Evolutionary conservation across 2,888 invertebrate species (phyloP), one percentile per base, ranked within the genome.

Genomic region (Acronicta alni): DNA sequence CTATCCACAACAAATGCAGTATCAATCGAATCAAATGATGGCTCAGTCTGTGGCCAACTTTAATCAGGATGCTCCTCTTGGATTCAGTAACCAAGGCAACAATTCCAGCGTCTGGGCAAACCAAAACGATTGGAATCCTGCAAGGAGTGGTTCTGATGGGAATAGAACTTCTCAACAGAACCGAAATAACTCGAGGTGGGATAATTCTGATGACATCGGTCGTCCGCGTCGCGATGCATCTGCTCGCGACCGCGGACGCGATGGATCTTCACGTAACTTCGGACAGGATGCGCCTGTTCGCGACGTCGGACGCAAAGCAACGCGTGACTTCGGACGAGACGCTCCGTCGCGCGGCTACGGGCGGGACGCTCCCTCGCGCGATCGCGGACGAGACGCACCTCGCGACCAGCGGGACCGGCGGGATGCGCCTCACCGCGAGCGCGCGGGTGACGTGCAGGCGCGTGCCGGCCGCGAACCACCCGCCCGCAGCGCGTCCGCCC

Each of bases 1-100:
- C 41, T 60, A 70, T 60, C 70, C 65, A 52, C 70, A 65, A 55
- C 69, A 60, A 57, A 54, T 15, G 65, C 58, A 45, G 68, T 69
- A 56, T 46, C 56, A 56, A 44, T 30, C 53, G 18, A 15, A 51
- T 53, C 59, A 56, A 54, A 30, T 49, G 48, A 14, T 64, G 64
- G 7, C 38, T 37, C 69, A 48, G 54, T 20, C 69, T 16, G 39
- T 55, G 51, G 30, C 20, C 41, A 26, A 42, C 35, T 69, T 39
- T 43, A 47, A 57, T 20, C 57, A 57, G 38, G 46, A 49, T n/a
- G 54, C 69, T 15, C 70, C 68, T 9, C 70, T 69, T 37, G 68
- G 68, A 32, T 69, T 69, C 43, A 43, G 41, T 43, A 65, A 57
- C 42, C 70, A 65, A 48, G 52, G 17, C 45, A 64, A 16, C 18